Evolutionary conservation across 1,140 invertebrate species (phyloP).

Genomic region (Paraescarpia echinospica): DNA sequence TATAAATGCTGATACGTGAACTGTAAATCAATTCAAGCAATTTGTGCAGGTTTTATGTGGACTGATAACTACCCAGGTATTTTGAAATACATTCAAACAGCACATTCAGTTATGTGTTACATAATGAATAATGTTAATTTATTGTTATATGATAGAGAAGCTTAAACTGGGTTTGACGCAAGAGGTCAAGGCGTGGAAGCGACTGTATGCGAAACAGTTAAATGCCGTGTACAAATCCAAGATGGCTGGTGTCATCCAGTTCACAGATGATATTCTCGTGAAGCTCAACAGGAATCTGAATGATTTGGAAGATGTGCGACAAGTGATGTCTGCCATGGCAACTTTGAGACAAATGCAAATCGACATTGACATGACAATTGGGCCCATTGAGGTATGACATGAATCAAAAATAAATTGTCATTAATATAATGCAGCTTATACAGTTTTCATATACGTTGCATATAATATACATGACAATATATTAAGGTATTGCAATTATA

Average conservation of each 20-base stretch:
- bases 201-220: slow-evolving; percentile 85
- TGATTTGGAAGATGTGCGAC: slow-evolving; percentile 88
- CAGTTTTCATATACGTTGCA: no score
- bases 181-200: slow-evolving; percentile 81
- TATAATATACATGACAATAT: background rate
- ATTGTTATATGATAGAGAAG: slow-evolving; percentile 66
- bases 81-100: background rate
- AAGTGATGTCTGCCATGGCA: slow-evolving; percentile 89
- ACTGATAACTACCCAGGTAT: no score
- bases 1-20: no score
- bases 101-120: background rate
- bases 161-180: slow-evolving; percentile 81
- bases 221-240: slow-evolving; percentile 89
- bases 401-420: background rate
- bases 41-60: no score
- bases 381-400: slow-evolving; percentile 81
- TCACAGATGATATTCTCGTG: slow-evolving; percentile 88
- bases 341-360: slow-evolving; percentile 93
- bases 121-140: background rate
- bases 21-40: no score
- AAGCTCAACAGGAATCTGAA: slow-evolving; percentile 83
- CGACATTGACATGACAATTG: slow-evolving; percentile 90
- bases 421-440: no score
- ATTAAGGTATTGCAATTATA: background rate
- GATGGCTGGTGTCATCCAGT: slow-evolving; percentile 92